Percentiles rank a stretch among this genome's conserved stretches.
These are phyloP conservation scores for Caenorhabditis brenneri DNA, from an alignment of 1,140 invertebrate species.

Conservation along the genomic window DNA sequence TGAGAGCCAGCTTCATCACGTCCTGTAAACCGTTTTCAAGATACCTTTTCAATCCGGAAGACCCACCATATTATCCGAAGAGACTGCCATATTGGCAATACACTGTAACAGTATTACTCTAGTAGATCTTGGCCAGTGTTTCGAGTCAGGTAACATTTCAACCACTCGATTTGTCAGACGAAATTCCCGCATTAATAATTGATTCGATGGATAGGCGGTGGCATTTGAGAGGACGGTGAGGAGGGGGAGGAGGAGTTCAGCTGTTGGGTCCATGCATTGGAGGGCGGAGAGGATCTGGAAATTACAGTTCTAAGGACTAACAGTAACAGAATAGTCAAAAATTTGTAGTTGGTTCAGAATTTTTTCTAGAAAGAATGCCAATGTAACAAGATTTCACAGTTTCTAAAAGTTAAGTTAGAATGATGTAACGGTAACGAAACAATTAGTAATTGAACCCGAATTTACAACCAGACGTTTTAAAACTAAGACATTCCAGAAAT, in stretches of 20 bases:
- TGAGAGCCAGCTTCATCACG: conserved; percentile 51
- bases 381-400: no score
- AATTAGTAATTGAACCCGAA: no score
- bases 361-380: no score
- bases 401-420: no score
- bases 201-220: conserved; percentile 61
- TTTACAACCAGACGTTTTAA: no score
- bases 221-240: conserved; percentile 65
- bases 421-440: no score
- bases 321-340: no score
- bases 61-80: conserved; percentile 58
- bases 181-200: conserved; percentile 59
- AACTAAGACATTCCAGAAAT: no score
- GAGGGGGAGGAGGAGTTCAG: conserved; percentile 61
- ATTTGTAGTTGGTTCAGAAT: no score
- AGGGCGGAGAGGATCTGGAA: conserved; percentile 60
- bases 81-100: conserved; percentile 64
- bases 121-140: conserved; percentile 60
- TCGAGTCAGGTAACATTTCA: conserved; percentile 55
- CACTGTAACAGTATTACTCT: conserved; percentile 62
- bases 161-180: conserved; percentile 60
- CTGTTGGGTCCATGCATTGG: conserved; percentile 55
- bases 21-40: no score
- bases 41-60: no score
- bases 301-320: no score